Conservation (phyloP, 2,797 vertebrate species). For the Tangara arthus region DNA sequence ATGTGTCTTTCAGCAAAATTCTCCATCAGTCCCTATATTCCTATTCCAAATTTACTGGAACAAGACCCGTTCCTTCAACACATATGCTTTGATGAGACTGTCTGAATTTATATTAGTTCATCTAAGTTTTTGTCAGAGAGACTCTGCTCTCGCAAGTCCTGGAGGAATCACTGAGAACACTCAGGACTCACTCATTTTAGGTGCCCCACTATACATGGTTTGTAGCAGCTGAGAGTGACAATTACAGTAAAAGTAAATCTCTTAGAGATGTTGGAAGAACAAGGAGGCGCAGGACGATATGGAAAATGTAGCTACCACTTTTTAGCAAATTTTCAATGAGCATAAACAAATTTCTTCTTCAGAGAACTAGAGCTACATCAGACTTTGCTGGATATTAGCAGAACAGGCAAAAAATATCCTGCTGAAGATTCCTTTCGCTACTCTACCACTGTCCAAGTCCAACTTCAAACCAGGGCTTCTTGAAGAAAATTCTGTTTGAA, state of each 20-base stretch:
- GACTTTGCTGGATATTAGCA: background rate
- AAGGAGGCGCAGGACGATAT: background rate
- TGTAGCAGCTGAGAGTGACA: background rate
- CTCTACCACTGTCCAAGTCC: background rate
- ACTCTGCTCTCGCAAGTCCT: background rate
- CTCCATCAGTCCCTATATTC: background rate
- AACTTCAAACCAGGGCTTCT: background rate
- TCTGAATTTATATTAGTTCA: background rate
- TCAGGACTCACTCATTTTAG: background rate
- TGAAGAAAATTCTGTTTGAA: conserved; percentile 19
- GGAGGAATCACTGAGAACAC: background rate
- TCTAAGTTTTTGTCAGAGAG: background rate
- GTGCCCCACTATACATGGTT: background rate
- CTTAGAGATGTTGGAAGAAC: background rate
- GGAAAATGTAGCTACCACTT: background rate
- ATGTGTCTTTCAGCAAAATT: background rate
- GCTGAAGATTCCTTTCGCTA: background rate
- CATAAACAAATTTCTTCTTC: background rate
- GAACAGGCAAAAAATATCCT: background rate
- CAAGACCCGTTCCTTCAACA: background rate
- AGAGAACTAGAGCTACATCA: background rate
- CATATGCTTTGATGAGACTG: background rate
- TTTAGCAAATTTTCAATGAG: background rate
- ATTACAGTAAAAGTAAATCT: background rate
- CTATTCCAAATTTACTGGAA: background rate